Evolutionary conservation across 2,113 vertebrate species (phyloP), one percentile per base, ranked within the genome.

Genomic region (Pterocles burchelli): DNA sequence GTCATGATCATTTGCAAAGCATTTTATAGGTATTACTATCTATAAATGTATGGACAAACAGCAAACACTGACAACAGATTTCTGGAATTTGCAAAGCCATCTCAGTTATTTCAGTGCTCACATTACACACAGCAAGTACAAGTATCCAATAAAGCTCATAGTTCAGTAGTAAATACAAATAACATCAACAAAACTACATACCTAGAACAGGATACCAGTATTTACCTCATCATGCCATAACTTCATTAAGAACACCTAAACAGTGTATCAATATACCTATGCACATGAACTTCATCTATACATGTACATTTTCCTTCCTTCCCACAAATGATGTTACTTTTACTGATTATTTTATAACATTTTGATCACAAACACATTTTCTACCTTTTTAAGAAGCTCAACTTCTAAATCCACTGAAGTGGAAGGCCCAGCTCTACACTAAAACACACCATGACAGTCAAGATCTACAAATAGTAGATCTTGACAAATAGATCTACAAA

Each of bases 191-290:
- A 71, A 83, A 36, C 17, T 41, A 26, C 11, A 24, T 1, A 33
- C 1, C 57, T 71, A 13, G 14, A 80, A 55, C 11, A 62, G 48
- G 52, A 80, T 74, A 25, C 5, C 26, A 13, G 9, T 12, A 15
- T 70, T 92, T 74, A 18, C 49, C 84, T 43, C 41, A 17, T 46
- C 55, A 18, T 2, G 7, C 15, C 29, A 18, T 9, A 66, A 34
- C 19, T 68, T 63, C 31, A 41, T 33, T 34, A 51, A 25, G 21
- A 85, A 68, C 22, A 58, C 33, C 20, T 65, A 21, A 71, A 75
- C 16, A 22, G 46, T 1, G 0, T 16, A 57, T 16, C 22, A 49
- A 68, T 8, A 26, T 1, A 61, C 11, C 31, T n/a, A 24, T n/a
- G 25, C 38, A 67, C 19, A 41, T 58, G 22, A 57, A 49, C 24